Evolutionary conservation across 2,113 vertebrate genomes (phyloP).

Genomic region (Gallinago jamesoni): DNA sequence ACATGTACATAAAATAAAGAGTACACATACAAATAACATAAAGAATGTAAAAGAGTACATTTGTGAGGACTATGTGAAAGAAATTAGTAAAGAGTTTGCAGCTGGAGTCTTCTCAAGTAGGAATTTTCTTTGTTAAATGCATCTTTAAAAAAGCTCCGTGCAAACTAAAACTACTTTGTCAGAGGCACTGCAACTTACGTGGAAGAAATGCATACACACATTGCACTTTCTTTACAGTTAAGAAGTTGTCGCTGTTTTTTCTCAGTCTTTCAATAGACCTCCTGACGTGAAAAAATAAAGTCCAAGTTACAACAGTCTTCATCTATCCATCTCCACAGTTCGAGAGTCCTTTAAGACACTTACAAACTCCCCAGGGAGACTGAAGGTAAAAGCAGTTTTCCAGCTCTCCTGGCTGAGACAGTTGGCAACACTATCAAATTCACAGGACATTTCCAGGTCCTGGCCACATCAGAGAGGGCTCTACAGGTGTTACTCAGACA

Average conservation of each 20-base stretch:
- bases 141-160: neutral
- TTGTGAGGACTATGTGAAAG: neutral
- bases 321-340: neutral
- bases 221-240: neutral
- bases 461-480: neutral
- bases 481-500: neutral
- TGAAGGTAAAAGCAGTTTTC: neutral
- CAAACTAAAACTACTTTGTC: neutral
- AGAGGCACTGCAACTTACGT: neutral
- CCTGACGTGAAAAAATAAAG: neutral
- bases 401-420: neutral
- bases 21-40: neutral
- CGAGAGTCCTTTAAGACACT: neutral
- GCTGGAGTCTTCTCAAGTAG: neutral
- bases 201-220: neutral
- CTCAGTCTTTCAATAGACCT: neutral
- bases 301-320: neutral
- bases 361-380: accelerated
- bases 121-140: neutral
- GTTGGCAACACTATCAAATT: accelerated
- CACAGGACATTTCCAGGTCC: neutral
- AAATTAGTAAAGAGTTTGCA: neutral
- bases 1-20: accelerated
- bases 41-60: neutral
- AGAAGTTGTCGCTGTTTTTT: neutral